phyloP scores from a whole-genome alignment of 2,113 vertebrate genomes.

The Tricholaema leucomelas region DNA sequence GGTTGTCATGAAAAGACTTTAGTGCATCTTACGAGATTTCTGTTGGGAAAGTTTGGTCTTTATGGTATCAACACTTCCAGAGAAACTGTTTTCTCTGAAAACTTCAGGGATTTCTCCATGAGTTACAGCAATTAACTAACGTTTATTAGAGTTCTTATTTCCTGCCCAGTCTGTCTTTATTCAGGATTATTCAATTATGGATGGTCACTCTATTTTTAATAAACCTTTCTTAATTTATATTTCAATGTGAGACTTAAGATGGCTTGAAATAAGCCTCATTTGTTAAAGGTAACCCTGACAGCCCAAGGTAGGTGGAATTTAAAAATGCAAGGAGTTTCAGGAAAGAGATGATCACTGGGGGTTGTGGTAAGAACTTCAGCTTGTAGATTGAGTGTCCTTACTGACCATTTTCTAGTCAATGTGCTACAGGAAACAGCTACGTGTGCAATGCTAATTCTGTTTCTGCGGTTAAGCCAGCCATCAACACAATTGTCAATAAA shows the following conservation, averaged over 20 bases:
- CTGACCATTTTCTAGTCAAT: neutral
- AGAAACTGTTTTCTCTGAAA: neutral
- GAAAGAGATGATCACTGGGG: neutral
- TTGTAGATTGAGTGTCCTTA: neutral
- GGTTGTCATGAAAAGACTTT: neutral
- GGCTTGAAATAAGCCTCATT: neutral
- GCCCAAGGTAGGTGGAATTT: neutral
- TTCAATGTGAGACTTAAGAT: neutral
- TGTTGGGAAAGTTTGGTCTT: neutral
- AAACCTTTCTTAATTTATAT: neutral
- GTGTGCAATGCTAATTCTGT: neutral
- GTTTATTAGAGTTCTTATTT: neutral
- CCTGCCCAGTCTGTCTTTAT: neutral
- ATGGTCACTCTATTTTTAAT: neutral
- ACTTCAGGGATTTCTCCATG: neutral
- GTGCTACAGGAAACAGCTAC: neutral
- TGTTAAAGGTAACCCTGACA: neutral
- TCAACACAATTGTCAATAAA: neutral
- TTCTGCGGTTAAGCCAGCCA: neutral
- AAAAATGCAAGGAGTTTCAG: neutral
- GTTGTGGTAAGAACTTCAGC: neutral
- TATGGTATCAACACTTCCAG: neutral
- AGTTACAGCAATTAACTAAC: neutral
- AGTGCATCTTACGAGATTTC: neutral
- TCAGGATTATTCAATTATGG: neutral